A percentile compares a stretch with the other conserved stretches of the same genome.
phyloP scores from a whole-genome alignment of 2,797 vertebrate genomes.

The Jordanella pulchra region DNA sequence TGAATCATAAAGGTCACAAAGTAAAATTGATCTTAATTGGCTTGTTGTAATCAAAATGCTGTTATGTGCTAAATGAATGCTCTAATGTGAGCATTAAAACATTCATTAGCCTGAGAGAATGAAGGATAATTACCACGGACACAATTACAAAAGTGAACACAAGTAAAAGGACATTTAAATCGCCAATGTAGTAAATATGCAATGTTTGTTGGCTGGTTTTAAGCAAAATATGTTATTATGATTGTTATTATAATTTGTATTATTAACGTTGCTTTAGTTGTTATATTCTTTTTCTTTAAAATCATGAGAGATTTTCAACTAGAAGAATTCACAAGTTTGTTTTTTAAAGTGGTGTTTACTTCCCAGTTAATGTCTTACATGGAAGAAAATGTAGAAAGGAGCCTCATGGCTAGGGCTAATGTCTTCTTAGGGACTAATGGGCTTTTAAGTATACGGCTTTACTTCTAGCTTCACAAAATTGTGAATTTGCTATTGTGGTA shows the following conservation, averaged over 20 bases:
- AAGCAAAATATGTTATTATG: constrained; percentile 10
- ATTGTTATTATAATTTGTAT: not conserved
- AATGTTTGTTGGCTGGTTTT: constrained; percentile 43
- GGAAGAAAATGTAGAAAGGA: constrained; percentile 25
- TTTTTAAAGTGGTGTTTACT: constrained; percentile 52
- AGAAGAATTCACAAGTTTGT: constrained; percentile 17
- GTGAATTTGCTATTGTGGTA: constrained; percentile 43
- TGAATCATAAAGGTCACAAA: constrained; percentile 79
- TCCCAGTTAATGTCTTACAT: constrained; percentile 27
- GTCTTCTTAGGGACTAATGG: constrained; percentile 67
- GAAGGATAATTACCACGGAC: constrained; percentile 78
- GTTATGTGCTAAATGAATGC: constrained; percentile 82
- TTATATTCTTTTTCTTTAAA: not conserved
- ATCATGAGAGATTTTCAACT: constrained; percentile 16
- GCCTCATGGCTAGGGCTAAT: constrained; percentile 53
- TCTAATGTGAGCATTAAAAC: constrained; percentile 82
- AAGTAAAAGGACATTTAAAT: constrained; percentile 65
- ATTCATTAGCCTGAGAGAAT: constrained; percentile 80
- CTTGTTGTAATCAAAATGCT: constrained; percentile 82
- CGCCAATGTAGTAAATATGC: constrained; percentile 61
- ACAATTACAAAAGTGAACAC: constrained; percentile 70
- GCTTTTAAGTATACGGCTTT: constrained; percentile 70
- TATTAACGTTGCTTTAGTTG: not conserved
- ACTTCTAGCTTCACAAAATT: constrained; percentile 62
- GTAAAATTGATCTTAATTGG: constrained; percentile 83